phyloP scores from a whole-genome alignment of 2,113 vertebrate genomes.

The Cairina moschata region DNA sequence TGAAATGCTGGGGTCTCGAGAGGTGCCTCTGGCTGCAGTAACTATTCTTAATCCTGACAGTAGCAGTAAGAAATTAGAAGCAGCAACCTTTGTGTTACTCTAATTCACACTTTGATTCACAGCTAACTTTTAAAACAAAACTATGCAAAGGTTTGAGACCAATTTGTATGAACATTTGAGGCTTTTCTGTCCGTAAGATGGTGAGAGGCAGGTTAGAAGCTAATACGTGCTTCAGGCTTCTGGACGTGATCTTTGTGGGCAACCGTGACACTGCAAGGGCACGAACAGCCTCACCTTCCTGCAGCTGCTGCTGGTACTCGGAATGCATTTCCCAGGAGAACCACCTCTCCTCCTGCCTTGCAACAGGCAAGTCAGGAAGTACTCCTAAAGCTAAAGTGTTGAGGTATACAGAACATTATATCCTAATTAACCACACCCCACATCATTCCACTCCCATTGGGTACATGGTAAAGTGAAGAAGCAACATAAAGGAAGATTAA shows the following conservation, averaged over 20 bases:
- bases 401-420: neutral
- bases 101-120: neutral
- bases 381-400: neutral
- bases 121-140: neutral
- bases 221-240: neutral
- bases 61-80: neutral
- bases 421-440: neutral
- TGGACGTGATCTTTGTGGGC: neutral
- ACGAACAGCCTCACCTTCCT: conserved; percentile 3
- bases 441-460: neutral
- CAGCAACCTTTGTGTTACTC: neutral
- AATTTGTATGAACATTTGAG: neutral
- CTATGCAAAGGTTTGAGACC: neutral
- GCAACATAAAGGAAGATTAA: neutral
- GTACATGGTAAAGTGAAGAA: neutral
- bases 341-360: neutral
- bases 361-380: neutral
- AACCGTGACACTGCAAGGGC: neutral
- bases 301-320: neutral
- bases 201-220: neutral
- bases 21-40: neutral
- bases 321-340: neutral
- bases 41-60: neutral
- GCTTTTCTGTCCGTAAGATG: neutral
- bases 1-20: conserved; percentile 1